A percentile compares a stretch with the other conserved stretches of the same genome.
Conservation (phyloP, 2,797 vertebrate species). For the Argya squamiceps region DNA sequence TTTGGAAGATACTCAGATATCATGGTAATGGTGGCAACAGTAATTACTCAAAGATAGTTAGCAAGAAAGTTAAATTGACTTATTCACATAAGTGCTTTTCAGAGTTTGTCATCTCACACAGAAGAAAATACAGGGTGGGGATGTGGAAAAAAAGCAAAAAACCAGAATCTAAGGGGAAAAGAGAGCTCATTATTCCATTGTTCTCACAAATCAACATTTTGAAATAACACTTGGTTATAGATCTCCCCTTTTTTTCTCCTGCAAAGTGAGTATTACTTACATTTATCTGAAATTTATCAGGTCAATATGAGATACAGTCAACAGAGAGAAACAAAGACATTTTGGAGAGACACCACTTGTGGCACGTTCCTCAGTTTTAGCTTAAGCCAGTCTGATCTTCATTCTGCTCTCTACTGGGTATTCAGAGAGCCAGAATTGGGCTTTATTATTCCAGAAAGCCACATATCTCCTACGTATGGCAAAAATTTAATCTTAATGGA, state of each 20-base stretch:
- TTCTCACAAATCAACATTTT: neutral
- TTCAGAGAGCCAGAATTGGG: neutral
- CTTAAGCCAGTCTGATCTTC: neutral
- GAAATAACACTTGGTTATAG: neutral
- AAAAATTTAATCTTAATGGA: slow-evolving; percentile 17
- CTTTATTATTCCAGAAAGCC: slow-evolving; percentile 28
- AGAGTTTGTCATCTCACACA: neutral
- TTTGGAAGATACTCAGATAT: neutral
- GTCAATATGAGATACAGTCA: neutral
- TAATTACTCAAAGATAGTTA: neutral
- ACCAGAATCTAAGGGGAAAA: neutral
- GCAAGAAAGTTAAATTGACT: neutral
- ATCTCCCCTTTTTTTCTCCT: neutral
- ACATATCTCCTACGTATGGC: neutral
- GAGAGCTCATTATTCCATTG: neutral
- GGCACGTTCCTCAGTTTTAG: neutral
- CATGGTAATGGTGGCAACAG: neutral
- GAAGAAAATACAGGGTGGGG: neutral
- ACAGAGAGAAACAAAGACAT: neutral
- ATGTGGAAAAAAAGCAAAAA: neutral
- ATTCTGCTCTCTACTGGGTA: neutral
- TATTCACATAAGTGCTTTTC: neutral
- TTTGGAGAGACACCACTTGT: neutral
- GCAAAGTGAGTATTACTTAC: neutral
- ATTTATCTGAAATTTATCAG: neutral